Conservation (phyloP, 2,113 vertebrate species). For the Ammodytes dubius region DNA sequence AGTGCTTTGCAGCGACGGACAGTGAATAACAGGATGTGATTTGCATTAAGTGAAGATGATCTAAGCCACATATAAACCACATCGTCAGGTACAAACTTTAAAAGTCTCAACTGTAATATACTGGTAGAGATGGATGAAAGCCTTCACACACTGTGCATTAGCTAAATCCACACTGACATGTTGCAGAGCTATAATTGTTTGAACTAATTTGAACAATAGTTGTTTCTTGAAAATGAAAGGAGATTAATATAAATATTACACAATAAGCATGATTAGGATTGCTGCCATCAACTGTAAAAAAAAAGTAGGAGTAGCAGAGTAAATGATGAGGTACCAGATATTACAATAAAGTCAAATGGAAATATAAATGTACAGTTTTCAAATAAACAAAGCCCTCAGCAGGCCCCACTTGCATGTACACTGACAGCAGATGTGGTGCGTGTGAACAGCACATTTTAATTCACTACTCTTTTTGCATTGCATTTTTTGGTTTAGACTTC, state of each 20-base stretch:
- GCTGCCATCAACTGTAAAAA: neutral
- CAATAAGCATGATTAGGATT: too few relatives aligned
- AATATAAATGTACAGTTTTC: too few relatives aligned
- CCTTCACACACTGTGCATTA: neutral
- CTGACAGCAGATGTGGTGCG: neutral
- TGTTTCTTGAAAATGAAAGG: neutral
- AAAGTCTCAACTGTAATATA: neutral
- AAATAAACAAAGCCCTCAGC: neutral
- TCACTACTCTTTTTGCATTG: neutral
- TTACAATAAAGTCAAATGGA: neutral
- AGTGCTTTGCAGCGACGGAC: neutral
- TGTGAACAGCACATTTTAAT: neutral
- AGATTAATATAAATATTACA: neutral
- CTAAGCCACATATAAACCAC: neutral
- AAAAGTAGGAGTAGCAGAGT: neutral
- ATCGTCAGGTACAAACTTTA: neutral
- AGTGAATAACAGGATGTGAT: neutral
- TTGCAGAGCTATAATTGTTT: neutral
- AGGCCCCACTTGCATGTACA: neutral
- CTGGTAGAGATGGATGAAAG: neutral
- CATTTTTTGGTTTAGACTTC: neutral
- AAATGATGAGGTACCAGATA: neutral
- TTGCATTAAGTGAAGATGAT: neutral
- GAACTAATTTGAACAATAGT: neutral
- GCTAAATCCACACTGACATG: neutral